These are phyloP conservation scores for Thamnophis sirtalis DNA, from an alignment of 2,113 vertebrate species.

Conservation along the genomic window DNA sequence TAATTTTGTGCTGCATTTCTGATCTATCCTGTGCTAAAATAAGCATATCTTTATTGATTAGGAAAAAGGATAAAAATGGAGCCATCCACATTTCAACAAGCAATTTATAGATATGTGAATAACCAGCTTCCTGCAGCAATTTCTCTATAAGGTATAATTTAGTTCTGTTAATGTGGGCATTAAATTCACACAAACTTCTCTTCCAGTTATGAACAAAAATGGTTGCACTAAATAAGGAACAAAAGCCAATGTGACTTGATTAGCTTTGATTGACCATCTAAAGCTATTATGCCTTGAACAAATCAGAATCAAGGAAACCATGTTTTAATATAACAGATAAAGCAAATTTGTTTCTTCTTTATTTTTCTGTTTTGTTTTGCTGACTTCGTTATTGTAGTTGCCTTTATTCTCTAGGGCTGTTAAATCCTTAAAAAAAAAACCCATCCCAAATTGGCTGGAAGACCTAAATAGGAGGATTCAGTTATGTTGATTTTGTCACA, in stretches of 20 bases:
- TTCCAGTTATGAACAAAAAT: neutral
- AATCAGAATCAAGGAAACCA: neutral
- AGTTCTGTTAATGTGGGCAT: neutral
- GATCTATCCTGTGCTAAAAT: neutral
- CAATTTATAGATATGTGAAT: neutral
- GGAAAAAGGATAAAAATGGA: neutral
- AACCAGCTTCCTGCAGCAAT: neutral
- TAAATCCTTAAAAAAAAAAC: neutral
- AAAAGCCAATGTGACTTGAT: neutral
- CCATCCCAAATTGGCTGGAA: neutral
- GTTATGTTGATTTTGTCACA: neutral
- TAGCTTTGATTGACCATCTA: neutral
- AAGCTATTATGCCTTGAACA: neutral
- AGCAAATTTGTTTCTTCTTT: neutral
- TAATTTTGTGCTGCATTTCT: neutral
- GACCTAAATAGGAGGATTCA: neutral
- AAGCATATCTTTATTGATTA: neutral
- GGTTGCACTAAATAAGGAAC: neutral
- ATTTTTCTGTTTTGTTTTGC: neutral
- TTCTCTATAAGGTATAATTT: neutral
- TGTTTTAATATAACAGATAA: neutral
- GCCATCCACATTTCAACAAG: neutral
- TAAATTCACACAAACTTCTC: neutral
- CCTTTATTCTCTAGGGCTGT: neutral
- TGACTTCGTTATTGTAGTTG: neutral